Evolutionary conservation across 2,888 invertebrate species (phyloP).

Genomic region (Cetonia aurata): DNA sequence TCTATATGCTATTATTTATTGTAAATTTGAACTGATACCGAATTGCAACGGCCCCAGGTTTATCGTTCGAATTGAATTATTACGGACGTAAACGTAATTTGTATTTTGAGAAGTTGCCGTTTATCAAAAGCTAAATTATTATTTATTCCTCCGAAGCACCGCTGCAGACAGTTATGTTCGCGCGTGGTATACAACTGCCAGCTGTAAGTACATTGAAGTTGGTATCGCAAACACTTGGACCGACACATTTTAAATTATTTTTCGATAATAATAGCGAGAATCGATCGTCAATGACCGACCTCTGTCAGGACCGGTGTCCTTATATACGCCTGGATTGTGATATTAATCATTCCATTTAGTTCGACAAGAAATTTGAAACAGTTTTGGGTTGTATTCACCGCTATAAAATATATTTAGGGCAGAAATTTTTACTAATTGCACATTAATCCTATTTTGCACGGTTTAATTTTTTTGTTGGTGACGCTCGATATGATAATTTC

Average conservation of each 20-base stretch:
- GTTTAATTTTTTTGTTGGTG: no score
- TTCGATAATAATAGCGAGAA: slow-evolving; percentile 5
- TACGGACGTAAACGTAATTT: slow-evolving; percentile 41
- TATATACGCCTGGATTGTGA: no score
- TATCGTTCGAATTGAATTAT: slow-evolving; percentile 45
- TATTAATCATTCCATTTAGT: no score
- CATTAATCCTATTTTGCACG: no score
- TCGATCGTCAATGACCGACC: background rate
- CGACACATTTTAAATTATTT: slow-evolving; percentile 14
- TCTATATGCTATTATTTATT: slow-evolving; percentile 19
- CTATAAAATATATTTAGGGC: no score
- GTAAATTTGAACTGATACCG: slow-evolving; percentile 31
- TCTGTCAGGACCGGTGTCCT: no score
- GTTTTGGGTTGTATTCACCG: no score
- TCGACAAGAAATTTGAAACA: no score
- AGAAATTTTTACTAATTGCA: no score
- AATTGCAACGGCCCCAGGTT: slow-evolving; percentile 40
- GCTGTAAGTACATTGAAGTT: no score
- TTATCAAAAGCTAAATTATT: slow-evolving; percentile 43
- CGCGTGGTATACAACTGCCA: no score
- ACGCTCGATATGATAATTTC: no score
- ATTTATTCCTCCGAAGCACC: slow-evolving; percentile 39
- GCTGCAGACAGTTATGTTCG: slow-evolving; percentile 6
- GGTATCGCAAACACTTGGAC: background rate
- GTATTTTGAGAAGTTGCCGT: slow-evolving; percentile 25